Percentiles rank a stretch among this genome's conserved stretches.
Conservation (phyloP, 2,888 invertebrate genomes). For the Drosophila conformis region DNA sequence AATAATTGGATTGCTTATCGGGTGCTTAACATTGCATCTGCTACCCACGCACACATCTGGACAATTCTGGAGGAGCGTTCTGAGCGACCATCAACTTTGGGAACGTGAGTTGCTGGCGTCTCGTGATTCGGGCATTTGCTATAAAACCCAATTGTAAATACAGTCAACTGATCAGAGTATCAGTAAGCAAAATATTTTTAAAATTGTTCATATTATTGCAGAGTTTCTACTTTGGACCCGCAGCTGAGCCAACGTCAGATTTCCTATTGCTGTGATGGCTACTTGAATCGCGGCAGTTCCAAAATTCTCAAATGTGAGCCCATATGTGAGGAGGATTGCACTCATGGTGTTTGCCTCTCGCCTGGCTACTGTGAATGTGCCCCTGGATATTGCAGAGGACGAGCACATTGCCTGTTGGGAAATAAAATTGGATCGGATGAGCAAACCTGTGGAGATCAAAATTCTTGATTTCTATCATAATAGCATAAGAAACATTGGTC, state of each 20-base stretch:
- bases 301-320: constrained; percentile 85
- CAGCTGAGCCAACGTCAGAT: constrained; percentile 86
- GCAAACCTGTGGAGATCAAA: not conserved
- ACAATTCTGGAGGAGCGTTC: constrained; percentile 73
- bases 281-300: constrained; percentile 86
- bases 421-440: constrained; percentile 10
- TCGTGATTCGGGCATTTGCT: constrained; percentile 82
- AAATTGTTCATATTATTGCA: constrained; percentile 33
- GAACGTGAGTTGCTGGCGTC: constrained; percentile 63
- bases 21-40: constrained; percentile 34
- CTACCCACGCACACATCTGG: constrained; percentile 26
- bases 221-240: constrained; percentile 68
- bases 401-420: constrained; percentile 47
- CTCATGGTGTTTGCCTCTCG: constrained; percentile 85
- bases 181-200: not conserved
- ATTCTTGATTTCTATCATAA: not conserved
- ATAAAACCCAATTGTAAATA: constrained; percentile 82
- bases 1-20: constrained; percentile 38
- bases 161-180: not conserved
- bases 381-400: constrained; percentile 63
- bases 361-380: constrained; percentile 84
- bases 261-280: constrained; percentile 90
- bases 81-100: constrained; percentile 62
- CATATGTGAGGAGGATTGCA: constrained; percentile 85
- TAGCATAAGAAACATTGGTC: not conserved